A percentile compares a stretch with the other conserved stretches of the same genome.
These are phyloP conservation scores for Cephalopholis sonnerati DNA, from an alignment of 2,113 vertebrate species.

Conservation along the genomic window DNA sequence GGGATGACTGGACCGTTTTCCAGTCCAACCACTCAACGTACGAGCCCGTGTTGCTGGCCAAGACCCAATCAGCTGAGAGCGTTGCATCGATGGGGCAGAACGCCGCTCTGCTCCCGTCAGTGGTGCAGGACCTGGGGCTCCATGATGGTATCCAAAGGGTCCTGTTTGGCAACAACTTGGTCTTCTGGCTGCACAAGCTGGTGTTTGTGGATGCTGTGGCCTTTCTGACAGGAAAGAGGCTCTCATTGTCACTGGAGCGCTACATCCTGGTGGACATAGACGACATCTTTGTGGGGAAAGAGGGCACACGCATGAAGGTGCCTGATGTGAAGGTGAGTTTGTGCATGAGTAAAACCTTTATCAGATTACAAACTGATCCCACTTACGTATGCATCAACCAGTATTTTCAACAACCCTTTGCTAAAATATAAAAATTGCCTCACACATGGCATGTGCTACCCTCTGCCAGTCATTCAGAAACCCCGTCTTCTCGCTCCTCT, in stretches of 20 bases:
- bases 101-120: slow-evolving; percentile 91
- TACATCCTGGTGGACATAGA: slow-evolving; percentile 97
- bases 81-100: slow-evolving; percentile 90
- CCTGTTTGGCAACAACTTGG: slow-evolving; percentile 96
- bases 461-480: slow-evolving; percentile 72
- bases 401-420: slow-evolving; percentile 49
- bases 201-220: slow-evolving; percentile 95
- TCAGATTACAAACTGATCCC: not conserved
- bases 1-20: slow-evolving; percentile 98
- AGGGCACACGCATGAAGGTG: slow-evolving; percentile 97
- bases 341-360: slow-evolving; percentile 12
- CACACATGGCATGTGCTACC: slow-evolving; percentile 47
- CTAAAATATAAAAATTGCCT: slow-evolving; percentile 45
- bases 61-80: slow-evolving; percentile 94
- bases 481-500: slow-evolving; percentile 65
- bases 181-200: slow-evolving; percentile 98
- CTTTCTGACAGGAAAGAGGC: slow-evolving; percentile 94
- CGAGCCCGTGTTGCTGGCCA: slow-evolving; percentile 94
- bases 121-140: slow-evolving; percentile 97
- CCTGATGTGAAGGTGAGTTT: slow-evolving; percentile 93
- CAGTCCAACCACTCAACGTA: slow-evolving; percentile 99
- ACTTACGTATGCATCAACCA: slow-evolving; percentile 35
- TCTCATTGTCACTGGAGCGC: slow-evolving; percentile 93
- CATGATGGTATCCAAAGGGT: slow-evolving; percentile 97
- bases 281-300: slow-evolving; percentile 98